Percentiles rank a stretch among this genome's conserved stretches.
Conservation (phyloP, 2,888 invertebrate species). For the Netelia virgata region DNA sequence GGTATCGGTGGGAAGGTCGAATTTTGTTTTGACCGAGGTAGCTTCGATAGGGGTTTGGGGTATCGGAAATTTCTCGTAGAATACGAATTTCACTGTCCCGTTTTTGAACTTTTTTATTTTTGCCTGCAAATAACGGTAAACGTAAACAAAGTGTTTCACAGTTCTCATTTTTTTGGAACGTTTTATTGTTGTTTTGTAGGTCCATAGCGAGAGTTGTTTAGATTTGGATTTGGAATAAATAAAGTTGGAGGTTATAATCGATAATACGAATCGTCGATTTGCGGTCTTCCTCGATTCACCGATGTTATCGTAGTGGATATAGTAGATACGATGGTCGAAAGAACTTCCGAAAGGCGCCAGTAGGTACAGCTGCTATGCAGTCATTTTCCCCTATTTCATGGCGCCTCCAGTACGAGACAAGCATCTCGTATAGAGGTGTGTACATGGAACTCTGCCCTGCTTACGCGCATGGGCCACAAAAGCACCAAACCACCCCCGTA, state of each 20-base stretch:
- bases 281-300: background rate
- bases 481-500: constrained; percentile 52
- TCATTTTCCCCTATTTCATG: background rate
- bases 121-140: too few relatives aligned
- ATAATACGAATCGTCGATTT: background rate
- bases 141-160: too few relatives aligned
- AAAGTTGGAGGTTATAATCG: background rate
- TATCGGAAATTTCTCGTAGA: too few relatives aligned
- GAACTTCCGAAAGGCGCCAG: constrained; percentile 48
- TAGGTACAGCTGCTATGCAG: constrained; percentile 36
- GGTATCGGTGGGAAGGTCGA: too few relatives aligned
- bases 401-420: background rate
- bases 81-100: too few relatives aligned
- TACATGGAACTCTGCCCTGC: constrained; percentile 11
- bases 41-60: too few relatives aligned
- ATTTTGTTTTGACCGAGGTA: too few relatives aligned
- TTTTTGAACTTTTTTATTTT: too few relatives aligned
- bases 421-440: constrained; percentile 22
- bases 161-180: too few relatives aligned
- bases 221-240: background rate
- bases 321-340: background rate
- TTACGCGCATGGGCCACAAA: constrained; percentile 17
- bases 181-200: too few relatives aligned
- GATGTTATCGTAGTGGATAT: background rate
- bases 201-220: too few relatives aligned